A percentile compares a stretch with the other conserved stretches of the same genome.
phyloP scores from a whole-genome alignment of 2,888 invertebrate genomes.

The Phymatocera aterrima region DNA sequence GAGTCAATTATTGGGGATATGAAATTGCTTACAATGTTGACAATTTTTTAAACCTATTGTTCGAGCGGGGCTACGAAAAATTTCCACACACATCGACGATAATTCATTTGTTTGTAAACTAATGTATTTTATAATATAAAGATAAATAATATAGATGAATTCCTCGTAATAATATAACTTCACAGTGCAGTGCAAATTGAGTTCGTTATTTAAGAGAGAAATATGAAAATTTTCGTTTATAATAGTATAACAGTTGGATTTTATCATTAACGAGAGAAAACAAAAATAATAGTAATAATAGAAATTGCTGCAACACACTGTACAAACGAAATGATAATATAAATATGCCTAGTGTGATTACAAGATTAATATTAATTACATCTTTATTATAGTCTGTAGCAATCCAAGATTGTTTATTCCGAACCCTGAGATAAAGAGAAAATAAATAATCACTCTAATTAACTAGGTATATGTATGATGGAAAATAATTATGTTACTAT shows the following conservation, averaged over 20 bases:
- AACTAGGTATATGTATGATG: constrained; percentile 20
- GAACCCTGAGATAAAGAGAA: constrained; percentile 52
- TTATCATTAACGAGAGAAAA: background rate
- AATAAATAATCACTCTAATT: background rate
- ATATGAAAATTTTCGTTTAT: background rate
- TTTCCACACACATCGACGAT: constrained; percentile 61
- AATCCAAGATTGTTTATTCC: constrained; percentile 60
- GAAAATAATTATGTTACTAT: constrained; percentile 27
- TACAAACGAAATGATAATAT: constrained; percentile 19
- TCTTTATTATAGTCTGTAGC: constrained; percentile 42
- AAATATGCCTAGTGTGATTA: constrained; percentile 38
- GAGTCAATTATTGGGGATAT: constrained; percentile 26
- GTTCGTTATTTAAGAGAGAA: background rate
- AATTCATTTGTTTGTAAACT: constrained; percentile 71
- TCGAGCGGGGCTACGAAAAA: constrained; percentile 17
- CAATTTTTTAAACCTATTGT: constrained; percentile 30
- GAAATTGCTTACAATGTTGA: background rate
- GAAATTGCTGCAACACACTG: constrained; percentile 31
- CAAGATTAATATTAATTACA: constrained; percentile 31
- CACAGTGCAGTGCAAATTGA: constrained; percentile 35
- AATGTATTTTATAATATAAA: constrained; percentile 71
- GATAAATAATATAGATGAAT: constrained; percentile 58
- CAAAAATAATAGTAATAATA: background rate
- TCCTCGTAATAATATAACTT: constrained; percentile 53
- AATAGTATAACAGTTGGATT: background rate